Evolutionary conservation across 2,113 vertebrate genomes (phyloP).

Genomic region (Todiramphus chloris): DNA sequence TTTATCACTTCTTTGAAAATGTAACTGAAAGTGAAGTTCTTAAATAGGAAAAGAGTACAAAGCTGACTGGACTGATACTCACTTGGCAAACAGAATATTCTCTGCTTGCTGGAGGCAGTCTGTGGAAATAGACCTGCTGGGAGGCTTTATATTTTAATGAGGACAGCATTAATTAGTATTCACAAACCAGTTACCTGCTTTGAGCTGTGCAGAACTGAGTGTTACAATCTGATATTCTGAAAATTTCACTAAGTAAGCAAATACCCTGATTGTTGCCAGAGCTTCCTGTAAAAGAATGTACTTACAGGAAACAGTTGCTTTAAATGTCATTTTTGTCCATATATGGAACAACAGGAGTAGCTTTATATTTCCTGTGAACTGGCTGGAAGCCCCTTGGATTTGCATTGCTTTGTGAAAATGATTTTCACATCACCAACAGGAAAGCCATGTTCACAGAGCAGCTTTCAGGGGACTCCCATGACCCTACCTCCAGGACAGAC

Average conservation of each 20-base stretch:
- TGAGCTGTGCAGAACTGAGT: not conserved
- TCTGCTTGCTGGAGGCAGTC: not conserved
- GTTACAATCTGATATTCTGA: not conserved
- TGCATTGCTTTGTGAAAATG: constrained; percentile 27
- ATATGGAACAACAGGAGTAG: constrained; percentile 60
- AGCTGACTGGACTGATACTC: not conserved
- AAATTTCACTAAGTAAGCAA: constrained; percentile 47
- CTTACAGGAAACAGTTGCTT: constrained; percentile 42
- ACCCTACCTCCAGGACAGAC: constrained; percentile 51
- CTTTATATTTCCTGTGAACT: constrained; percentile 58
- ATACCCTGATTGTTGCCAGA: constrained; percentile 38
- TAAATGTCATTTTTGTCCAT: constrained; percentile 54
- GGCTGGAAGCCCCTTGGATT: constrained; percentile 41
- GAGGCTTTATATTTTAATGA: not conserved
- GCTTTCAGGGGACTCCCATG: constrained; percentile 60
- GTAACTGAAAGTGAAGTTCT: not conserved
- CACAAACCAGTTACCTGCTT: not conserved
- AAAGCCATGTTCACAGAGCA: constrained; percentile 33
- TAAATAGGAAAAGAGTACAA: not conserved
- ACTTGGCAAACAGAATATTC: not conserved
- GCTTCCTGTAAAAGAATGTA: constrained; percentile 41
- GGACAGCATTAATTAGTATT: not conserved
- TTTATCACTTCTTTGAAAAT: not conserved
- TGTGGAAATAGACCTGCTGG: not conserved
- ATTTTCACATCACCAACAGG: constrained; percentile 15